A percentile compares a stretch with the other conserved stretches of the same genome.
Conservation (phyloP, 2,797 vertebrate genomes). For the Sebastiscus albofasciatus region DNA sequence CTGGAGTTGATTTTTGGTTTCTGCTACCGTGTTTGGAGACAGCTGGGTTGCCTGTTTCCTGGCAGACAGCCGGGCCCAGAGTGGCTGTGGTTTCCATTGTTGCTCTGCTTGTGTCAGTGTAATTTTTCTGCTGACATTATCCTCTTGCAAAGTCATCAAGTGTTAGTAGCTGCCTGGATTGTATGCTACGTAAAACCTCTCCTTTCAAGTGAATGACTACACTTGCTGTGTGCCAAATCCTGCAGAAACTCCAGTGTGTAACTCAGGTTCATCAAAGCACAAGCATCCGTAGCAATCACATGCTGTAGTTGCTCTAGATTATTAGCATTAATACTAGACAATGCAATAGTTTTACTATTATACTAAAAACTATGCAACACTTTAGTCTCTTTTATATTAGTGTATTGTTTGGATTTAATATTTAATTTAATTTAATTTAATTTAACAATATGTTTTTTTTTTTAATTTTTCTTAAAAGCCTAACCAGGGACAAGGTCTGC, state of each 20-base stretch:
- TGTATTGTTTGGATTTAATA: neutral
- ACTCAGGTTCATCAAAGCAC: neutral
- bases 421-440: too few species aligned
- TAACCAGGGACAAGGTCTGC: too few species aligned
- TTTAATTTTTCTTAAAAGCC: too few species aligned
- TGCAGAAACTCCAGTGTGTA: neutral
- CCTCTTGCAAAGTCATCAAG: neutral
- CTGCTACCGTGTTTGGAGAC: neutral
- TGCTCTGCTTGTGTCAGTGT: slow-evolving; percentile 1
- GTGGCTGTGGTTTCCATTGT: neutral
- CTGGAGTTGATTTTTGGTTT: slow-evolving; percentile 11
- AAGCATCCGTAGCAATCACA: neutral
- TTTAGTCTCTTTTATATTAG: accelerated
- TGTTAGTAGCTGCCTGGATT: neutral
- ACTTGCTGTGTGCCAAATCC: neutral
- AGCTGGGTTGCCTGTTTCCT: neutral
- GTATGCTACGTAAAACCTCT: neutral
- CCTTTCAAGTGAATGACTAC: neutral
- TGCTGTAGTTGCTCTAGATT: neutral
- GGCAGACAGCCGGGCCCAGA: neutral
- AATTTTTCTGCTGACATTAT: slow-evolving; percentile 13
- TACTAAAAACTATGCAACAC: neutral
- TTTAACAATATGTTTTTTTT: neutral
- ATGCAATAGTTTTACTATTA: neutral
- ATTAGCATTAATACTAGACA: neutral